Percentiles rank a stretch among this genome's conserved stretches.
These are phyloP conservation scores for Actinopyga echinites DNA, from an alignment of 53 echinoderm and acorn worm genomes.

Conservation along the genomic window DNA sequence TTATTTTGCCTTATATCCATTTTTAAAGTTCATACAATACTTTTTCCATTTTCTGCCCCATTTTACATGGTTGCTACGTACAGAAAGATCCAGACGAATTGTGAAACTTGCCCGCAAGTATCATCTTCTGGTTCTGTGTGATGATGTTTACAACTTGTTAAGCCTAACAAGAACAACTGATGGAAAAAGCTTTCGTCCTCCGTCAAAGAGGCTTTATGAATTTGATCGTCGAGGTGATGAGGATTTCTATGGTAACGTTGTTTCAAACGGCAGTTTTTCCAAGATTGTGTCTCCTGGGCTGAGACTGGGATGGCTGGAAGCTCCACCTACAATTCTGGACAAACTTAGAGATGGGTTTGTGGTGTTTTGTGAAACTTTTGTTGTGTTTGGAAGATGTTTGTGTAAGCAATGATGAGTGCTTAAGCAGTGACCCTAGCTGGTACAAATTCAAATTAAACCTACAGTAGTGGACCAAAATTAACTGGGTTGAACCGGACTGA, in stretches of 20 bases:
- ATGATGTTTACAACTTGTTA: conserved; percentile 85
- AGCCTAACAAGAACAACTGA: conserved; percentile 41
- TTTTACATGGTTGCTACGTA: not conserved
- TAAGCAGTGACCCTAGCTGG: too few species aligned
- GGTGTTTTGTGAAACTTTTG: not conserved
- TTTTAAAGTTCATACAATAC: too few species aligned
- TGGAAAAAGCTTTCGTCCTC: conserved; percentile 23
- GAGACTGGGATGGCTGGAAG: conserved; percentile 79
- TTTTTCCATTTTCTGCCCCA: too few species aligned
- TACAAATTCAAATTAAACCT: too few species aligned
- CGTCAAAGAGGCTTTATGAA: conserved; percentile 62
- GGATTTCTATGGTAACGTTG: conserved; percentile 76
- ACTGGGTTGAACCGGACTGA: too few species aligned
- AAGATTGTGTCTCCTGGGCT: conserved; percentile 81
- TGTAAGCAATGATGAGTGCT: too few species aligned
- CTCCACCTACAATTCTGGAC: conserved; percentile 49
- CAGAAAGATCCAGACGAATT: conserved; percentile 62
- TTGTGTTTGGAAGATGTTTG: too few species aligned
- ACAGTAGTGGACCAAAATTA: too few species aligned
- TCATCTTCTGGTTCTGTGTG: conserved; percentile 66
- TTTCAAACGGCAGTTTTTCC: conserved; percentile 80
- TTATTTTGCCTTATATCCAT: too few species aligned
- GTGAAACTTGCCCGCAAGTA: conserved; percentile 75
- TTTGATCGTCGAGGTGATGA: conserved; percentile 71
- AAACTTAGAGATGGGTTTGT: conserved; percentile 50